A percentile compares a stretch with the other conserved stretches of the same genome.
phyloP scores from a whole-genome alignment of 1,140 invertebrate species.

The Drosophila nasuta region DNA sequence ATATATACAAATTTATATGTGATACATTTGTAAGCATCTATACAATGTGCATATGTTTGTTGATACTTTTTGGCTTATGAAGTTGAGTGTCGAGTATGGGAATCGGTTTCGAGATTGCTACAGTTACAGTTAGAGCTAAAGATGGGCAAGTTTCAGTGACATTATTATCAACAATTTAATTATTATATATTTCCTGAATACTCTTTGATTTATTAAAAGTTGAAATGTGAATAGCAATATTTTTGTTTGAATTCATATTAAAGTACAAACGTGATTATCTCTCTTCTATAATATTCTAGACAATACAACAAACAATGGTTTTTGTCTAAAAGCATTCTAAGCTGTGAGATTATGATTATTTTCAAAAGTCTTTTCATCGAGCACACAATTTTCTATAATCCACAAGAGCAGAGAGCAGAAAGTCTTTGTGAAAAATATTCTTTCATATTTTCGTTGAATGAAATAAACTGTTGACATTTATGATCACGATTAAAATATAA shows the following conservation, averaged over 20 bases:
- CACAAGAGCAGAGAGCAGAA: no score
- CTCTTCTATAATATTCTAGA: no score
- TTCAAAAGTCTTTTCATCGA: neutral
- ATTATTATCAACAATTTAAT: no score
- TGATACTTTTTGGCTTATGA: neutral
- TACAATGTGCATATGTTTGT: neutral
- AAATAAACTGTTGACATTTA: neutral
- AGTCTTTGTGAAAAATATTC: neutral
- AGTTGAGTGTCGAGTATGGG: constrained; percentile 24
- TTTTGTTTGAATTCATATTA: no score
- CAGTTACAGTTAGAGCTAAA: constrained; percentile 17
- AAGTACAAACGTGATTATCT: no score
- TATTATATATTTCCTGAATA: neutral
- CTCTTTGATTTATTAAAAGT: neutral
- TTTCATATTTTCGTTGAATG: neutral
- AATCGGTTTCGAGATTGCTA: neutral
- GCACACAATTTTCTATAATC: neutral
- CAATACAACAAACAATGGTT: no score
- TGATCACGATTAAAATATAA: neutral
- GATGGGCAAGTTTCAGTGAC: neutral
- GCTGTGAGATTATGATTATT: neutral
- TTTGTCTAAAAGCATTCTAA: neutral
- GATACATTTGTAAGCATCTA: neutral
- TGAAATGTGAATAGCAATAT: no score
- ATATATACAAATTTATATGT: neutral